Base-by-base conservation (phyloP, 1,140 invertebrate genomes). In the Heliconius hewitsoni region DNA sequence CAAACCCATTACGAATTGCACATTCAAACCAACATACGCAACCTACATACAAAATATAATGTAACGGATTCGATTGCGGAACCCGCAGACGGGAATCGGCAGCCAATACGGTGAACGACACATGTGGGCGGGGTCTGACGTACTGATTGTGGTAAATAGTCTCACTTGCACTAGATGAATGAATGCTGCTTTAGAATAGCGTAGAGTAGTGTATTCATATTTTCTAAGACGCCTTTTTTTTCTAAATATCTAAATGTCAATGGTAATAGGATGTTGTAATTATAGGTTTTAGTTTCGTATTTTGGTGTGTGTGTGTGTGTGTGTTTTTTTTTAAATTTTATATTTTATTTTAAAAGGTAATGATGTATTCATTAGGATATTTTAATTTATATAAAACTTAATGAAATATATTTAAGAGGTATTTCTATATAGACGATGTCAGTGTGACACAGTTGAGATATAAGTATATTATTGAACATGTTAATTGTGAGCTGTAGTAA, bases 91-190 rank as follows among this genome's bases (percentile, higher is more conserved):
- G 23, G 70, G 76, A 77, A 71, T 71, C 78, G 74, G 80, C 78
- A 86, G 84, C 88, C 88, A 90, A 90, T 90, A 85, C 81, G 80
- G 84, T 83, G 83, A 85, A 85, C 78, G 84, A 76, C 82, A 80
- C 71, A 76, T 84, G 89, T 91, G 85, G 89, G 89, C 85, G 89
- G 85, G 77, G 84, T 82, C 82, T 79, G 78, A 83, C 83, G 82
- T 82, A 82, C 81, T 76, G 82, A 85, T 84, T 85, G 84, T 82
- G 81, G 83, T 78, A 78, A 77, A 81, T 75, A 78, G 80, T 72
- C 71, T 80, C 74, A 57, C 55, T 57, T 57, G 55, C 60, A 66
- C 60, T 66, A 66, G 60, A 66, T 30, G 60, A 30, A n/a, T 57
- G 13, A 66, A 66, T 66, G 27, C 60, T 66, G 16, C 60, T 66